Conservation (phyloP, 2,888 invertebrate genomes). For the Ectemnius cavifrons region DNA sequence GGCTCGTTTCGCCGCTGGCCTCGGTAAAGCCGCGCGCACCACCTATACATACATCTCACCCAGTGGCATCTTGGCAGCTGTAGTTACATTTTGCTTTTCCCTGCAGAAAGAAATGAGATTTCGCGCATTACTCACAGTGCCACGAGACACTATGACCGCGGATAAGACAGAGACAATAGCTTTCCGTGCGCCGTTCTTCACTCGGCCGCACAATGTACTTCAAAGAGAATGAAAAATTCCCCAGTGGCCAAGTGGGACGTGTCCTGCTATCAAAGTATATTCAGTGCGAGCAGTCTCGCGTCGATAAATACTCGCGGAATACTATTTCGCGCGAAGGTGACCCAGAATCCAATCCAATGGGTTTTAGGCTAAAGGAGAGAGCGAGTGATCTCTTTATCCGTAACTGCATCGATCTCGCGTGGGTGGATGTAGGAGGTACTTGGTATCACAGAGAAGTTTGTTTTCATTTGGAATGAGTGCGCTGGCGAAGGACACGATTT, state of each 20-base stretch:
- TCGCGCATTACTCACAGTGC: neutral
- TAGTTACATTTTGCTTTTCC: neutral
- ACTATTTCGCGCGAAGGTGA: too few species aligned
- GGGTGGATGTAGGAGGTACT: neutral
- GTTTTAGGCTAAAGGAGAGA: too few species aligned
- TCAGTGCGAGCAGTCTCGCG: too few species aligned
- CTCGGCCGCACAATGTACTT: too few species aligned
- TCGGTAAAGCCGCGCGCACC: too few species aligned
- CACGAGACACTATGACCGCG: neutral
- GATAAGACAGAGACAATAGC: neutral
- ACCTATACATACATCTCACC: neutral
- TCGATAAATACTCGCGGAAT: too few species aligned
- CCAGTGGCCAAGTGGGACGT: too few species aligned
- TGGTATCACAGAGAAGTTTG: constrained; percentile 1
- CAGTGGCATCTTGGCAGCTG: neutral
- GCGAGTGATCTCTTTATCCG: too few species aligned
- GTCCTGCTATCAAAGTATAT: too few species aligned
- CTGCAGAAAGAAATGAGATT: neutral
- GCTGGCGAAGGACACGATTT: constrained; percentile 1
- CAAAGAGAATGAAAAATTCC: too few species aligned
- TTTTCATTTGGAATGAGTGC: neutral
- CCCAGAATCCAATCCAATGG: too few species aligned
- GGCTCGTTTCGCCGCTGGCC: too few species aligned
- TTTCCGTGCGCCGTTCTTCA: neutral
- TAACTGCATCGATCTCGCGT: neutral